Percentiles rank a stretch among this genome's conserved stretches.
Conservation (phyloP, 2,797 vertebrate genomes). For the Myotis myotis region DNA sequence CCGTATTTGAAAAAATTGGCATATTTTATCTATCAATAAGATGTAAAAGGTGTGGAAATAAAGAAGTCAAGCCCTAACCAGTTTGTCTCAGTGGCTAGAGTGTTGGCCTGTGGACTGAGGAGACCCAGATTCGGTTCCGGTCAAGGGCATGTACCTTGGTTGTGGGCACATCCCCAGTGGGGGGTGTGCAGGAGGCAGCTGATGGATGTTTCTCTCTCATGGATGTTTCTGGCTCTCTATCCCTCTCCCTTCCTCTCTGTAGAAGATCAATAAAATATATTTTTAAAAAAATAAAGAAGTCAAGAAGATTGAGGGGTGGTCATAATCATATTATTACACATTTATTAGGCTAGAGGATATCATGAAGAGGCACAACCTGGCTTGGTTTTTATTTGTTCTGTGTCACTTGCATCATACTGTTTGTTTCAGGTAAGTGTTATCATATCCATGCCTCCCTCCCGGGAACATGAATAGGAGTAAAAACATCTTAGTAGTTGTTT, state of each 20-base stretch:
- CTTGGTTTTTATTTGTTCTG: conserved; percentile 76
- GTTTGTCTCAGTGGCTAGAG: no score
- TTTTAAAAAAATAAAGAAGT: conserved; percentile 53
- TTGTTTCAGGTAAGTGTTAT: conserved; percentile 59
- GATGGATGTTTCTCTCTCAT: no score
- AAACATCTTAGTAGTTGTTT: neutral
- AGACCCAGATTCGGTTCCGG: no score
- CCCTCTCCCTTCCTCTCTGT: no score
- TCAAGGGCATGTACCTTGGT: no score
- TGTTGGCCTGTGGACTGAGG: no score
- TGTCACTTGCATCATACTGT: conserved; percentile 27
- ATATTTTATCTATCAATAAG: conserved; percentile 7
- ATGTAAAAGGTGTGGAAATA: conserved; percentile 53
- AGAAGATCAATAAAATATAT: no score
- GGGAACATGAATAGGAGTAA: neutral
- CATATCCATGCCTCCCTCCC: conserved; percentile 45
- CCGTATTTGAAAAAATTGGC: conserved; percentile 18
- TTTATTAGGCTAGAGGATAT: neutral
- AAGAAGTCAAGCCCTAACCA: neutral
- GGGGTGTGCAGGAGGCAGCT: no score
- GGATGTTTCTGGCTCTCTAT: no score
- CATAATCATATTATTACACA: conserved; percentile 16
- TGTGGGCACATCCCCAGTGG: no score
- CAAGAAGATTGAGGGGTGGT: conserved; percentile 40
- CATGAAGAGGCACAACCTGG: neutral